Conservation (phyloP, 2,113 vertebrate species). For the Philantomba maxwellii region DNA sequence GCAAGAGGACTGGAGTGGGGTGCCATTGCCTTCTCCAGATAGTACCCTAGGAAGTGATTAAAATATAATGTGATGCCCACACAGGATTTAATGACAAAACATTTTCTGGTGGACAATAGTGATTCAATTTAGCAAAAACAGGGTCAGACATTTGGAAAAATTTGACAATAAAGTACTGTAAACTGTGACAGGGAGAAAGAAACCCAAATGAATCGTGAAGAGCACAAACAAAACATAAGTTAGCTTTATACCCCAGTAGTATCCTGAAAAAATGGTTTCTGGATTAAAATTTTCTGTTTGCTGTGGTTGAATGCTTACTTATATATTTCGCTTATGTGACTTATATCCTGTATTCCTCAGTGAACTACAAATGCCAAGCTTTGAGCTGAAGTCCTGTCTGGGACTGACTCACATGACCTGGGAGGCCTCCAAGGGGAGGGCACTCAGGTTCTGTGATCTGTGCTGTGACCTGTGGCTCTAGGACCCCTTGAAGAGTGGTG, state of each 20-base stretch:
- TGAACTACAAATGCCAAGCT: background rate
- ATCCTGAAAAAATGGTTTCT: background rate
- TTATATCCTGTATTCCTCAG: background rate
- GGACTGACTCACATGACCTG: background rate
- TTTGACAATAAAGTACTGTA: background rate
- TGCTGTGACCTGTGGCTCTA: background rate
- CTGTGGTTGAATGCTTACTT: background rate
- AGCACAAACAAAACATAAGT: background rate
- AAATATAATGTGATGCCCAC: background rate
- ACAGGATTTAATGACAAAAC: background rate
- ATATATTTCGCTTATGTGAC: background rate
- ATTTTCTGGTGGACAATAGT: background rate
- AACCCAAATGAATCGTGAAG: background rate
- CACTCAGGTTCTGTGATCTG: background rate
- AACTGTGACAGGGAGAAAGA: background rate
- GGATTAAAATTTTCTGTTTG: background rate
- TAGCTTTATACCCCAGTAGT: background rate
- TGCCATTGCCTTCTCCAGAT: background rate
- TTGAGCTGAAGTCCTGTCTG: background rate
- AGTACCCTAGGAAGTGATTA: background rate
- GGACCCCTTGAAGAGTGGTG: background rate
- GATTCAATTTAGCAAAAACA: background rate
- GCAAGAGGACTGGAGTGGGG: too few relatives aligned
- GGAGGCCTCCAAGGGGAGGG: background rate
- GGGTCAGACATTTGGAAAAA: background rate